Evolutionary conservation across 2,797 vertebrate genomes (phyloP), one percentile per base, ranked within the genome.

Genomic region (Gymnodraco acuticeps): DNA sequence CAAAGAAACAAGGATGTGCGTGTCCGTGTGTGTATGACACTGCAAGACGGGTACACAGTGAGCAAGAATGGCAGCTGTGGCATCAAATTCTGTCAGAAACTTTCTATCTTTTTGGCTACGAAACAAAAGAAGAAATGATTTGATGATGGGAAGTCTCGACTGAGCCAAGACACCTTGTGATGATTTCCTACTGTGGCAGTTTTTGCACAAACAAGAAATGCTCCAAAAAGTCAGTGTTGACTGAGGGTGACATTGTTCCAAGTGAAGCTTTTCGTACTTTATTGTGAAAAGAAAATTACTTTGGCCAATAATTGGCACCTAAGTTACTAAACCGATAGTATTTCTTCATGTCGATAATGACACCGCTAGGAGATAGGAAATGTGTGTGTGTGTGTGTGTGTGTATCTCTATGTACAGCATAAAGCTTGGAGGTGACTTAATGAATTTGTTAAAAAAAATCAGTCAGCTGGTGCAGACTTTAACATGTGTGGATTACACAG

Each of bases 141-240:
- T 76, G 73, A 85, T 62, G 79, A 77, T n/a, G 11, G 19, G 45
- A 79, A 67, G 69, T 76, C 75, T 69, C 16, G 53, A 80, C 77
- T 77, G 70, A 84, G 80, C 83, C 69, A 72, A 83, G 80, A 77
- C 74, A 52, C 64, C 3, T 20, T 46, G 53, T 65, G 60, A 78
- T 55, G 69, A 78, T 75, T 85, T 76, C 73, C 72, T 70, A 70
- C 65, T 65, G 73, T 23, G 31, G 47, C 64, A 48, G 64, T 53
- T 62, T 54, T 60, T 79, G 11, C 68, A 42, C 16, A 54, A 45
- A 59, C 33, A 62, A 76, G 46, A 75, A 55, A 42, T 5, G 38
- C 66, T 83, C 81, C 61, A 70, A 72, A 80, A 80, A 75, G 71
- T 75, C 59, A 10, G 56, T 11, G 23, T 33, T 41, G 50, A 73